Evolutionary conservation across 1,140 invertebrate species (phyloP), one percentile per base, ranked within the genome.

Genomic region (Xylocopa sonorina): DNA sequence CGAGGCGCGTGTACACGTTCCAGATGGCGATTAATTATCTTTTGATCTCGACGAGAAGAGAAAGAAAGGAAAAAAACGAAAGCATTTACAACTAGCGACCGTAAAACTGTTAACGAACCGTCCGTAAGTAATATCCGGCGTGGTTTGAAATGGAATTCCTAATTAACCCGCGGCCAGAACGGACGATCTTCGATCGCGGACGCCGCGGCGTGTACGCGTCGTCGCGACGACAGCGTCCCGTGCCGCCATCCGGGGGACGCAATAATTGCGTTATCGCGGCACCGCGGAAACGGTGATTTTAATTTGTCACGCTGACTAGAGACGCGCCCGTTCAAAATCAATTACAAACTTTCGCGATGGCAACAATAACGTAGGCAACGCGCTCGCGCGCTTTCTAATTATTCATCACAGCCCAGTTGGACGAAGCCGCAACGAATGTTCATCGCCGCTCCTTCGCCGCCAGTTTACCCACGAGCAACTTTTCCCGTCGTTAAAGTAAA

Each of bases 191-290:
- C 55, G 66, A 69, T 69, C 63, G 21, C 1, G 29, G 41, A 55
- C 10, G 10, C 4, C 0, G 2, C 32, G 4, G 2, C 9, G 32
- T 18, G 21, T 34, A 21, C 10, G 71, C 46, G 46, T 34, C 63
- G 50, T 57, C 29, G 16, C 57, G 55, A 10, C 66, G 55, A 27
- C 34, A 29, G 1, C 16, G 24, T 51, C 29, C 14, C 68, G 34
- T 0, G 78, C 63, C 43, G 66, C 38, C 32, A 57, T 71, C 74
- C 73, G 72, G 84, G n/a, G 85, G 67, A 79, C 72, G 55, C 64
- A 77, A 85, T 82, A 85, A 86, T 77, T 82, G 69, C 63, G 81
- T 86, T 86, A 86, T 86, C 83, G 75, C 63, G n/a, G 80, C 72
- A 50, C 62, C 77, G 81, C 60, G 76, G 84, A 75, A 84, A 81